Evolutionary conservation across 2,888 invertebrate genomes (phyloP).

Genomic region (Odontomyia ornata): DNA sequence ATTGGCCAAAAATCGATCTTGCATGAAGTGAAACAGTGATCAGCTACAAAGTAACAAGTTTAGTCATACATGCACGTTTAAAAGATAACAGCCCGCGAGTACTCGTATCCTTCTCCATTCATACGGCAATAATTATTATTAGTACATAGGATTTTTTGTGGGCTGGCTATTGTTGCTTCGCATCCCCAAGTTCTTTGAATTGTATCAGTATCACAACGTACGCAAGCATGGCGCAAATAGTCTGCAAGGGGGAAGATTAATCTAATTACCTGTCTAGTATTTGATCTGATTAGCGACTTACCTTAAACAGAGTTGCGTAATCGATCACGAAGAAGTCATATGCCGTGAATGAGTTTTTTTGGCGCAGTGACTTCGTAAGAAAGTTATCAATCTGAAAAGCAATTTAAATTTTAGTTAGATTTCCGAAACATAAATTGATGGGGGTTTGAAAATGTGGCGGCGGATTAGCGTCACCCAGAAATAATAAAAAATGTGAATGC

Average conservation of each 20-base stretch:
- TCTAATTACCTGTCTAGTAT: no score
- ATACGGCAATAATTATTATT: not conserved
- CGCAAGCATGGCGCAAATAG: conserved; percentile 63
- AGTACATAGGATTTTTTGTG: not conserved
- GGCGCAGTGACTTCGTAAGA: conserved; percentile 61
- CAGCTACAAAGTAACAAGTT: not conserved
- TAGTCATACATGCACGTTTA: not conserved
- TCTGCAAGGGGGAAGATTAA: conserved; percentile 53
- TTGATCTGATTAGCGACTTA: conserved; percentile 46
- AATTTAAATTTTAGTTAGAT: no score
- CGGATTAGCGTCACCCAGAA: no score
- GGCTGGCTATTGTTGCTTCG: not conserved
- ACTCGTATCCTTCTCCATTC: not conserved
- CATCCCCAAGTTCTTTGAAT: conserved; percentile 61
- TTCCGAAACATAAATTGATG: no score
- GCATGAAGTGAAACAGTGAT: not conserved
- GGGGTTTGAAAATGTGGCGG: no score
- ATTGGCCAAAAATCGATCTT: not conserved
- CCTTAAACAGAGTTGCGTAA: conserved; percentile 62
- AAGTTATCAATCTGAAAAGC: conserved; percentile 60
- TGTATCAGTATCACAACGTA: conserved; percentile 63
- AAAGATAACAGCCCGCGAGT: no score
- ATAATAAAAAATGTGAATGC: no score
- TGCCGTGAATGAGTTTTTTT: conserved; percentile 61
- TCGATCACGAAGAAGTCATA: conserved; percentile 63